Evolutionary conservation across 2,113 vertebrate species (phyloP), one percentile per base, ranked within the genome.

Genomic region (Aythya baeri): DNA sequence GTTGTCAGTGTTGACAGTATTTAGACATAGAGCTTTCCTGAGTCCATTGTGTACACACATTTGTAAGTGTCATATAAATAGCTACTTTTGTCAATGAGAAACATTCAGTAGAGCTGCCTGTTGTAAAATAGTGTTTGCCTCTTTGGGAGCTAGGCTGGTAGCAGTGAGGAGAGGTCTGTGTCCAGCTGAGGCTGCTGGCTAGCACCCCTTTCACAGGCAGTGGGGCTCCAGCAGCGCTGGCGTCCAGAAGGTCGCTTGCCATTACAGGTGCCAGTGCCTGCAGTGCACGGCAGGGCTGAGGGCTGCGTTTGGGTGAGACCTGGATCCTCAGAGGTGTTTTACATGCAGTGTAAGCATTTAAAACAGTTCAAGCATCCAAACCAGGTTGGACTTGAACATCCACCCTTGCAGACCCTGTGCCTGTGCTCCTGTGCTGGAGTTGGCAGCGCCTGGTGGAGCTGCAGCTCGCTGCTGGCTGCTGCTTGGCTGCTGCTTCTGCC

Each of bases 151-250:
- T 59, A 21, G 55, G 9, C 49, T 26, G 25, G 52, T 54, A 27
- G 78, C 17, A 7, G 1, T n/a, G 29, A 17, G 65, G 58, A 38
- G 36, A 29, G 0, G 2, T 34, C 41, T 0, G 1, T 26, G 34
- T 25, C 78, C 52, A 18, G 22, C 43, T 5, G 18, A 2, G 46
- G 2, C 44, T 50, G 44, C 62, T 78, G 5, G 3, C 58, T 2
- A 2, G 13, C 3, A 1, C 54, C 26, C 29, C 23, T 13, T 14
- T 26, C 25, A 4, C 34, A 22, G 52, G 3, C 11, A 67, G 72
- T 1, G 7, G 34, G 36, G 16, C 67, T 59, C 32, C 0, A 1
- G 62, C 32, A n/a, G 18, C 0, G 6, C 72, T 31, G 58, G 31
- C 0, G 1, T 41, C 59, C 46, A 17, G 32, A 34, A 43, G 20